Percentiles rank a stretch among this genome's conserved stretches.
Evolutionary conservation across 2,113 vertebrate genomes (phyloP).

Genomic region (Chlorodrepanis virens): DNA sequence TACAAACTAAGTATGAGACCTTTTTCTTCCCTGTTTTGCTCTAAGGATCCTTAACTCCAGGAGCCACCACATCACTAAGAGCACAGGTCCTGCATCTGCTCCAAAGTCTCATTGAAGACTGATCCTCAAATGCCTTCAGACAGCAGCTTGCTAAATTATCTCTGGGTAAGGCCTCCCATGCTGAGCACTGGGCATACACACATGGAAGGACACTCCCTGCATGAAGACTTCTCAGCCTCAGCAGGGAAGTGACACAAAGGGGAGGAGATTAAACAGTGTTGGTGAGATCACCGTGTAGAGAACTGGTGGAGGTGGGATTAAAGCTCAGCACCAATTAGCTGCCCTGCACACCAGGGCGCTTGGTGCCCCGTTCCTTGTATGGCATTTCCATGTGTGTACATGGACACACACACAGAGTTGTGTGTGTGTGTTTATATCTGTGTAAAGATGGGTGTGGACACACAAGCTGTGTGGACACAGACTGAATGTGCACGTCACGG

Average conservation of each 20-base stretch:
- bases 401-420: accelerated
- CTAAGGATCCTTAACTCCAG: neutral
- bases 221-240: neutral
- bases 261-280: neutral
- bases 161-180: neutral
- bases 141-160: neutral
- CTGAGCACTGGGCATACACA: neutral
- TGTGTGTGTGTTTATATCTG: accelerated
- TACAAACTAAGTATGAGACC: neutral
- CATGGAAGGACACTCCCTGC: neutral
- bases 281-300: neutral
- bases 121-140: neutral
- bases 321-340: neutral
- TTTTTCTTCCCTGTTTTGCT: neutral
- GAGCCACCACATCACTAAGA: neutral
- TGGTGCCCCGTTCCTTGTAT: neutral
- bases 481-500: accelerated
- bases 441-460: neutral
- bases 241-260: neutral
- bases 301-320: neutral
- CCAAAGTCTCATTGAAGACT: neutral
- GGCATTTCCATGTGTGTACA: accelerated
- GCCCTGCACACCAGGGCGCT: neutral
- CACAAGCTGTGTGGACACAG: neutral
- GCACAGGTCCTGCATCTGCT: neutral